A percentile compares a stretch with the other conserved stretches of the same genome.
Evolutionary conservation across 92 coral and sea anemone species (phyloP).

Genomic region (Phymanthus crucifer): DNA sequence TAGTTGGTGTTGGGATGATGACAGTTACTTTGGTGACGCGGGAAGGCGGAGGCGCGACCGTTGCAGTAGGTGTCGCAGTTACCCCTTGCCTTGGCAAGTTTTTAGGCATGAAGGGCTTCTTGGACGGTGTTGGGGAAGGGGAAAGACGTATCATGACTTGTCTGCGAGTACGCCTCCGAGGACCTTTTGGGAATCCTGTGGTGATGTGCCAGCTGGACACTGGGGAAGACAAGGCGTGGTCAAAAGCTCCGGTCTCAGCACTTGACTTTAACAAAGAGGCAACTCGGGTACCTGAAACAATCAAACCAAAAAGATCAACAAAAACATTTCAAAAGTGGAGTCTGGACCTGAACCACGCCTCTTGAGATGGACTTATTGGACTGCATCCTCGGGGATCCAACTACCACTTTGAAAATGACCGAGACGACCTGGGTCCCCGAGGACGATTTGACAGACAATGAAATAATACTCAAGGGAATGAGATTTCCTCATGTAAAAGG

Average conservation of each 20-base stretch:
- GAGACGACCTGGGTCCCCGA: too few species aligned
- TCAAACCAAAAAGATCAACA: not conserved
- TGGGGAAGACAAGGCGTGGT: conserved; percentile 65
- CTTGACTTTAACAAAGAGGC: conserved; percentile 87
- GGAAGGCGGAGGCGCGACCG: conserved; percentile 56
- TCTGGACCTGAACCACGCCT: too few species aligned
- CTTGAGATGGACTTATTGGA: too few species aligned
- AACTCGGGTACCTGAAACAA: conserved; percentile 61
- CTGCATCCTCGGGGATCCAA: too few species aligned
- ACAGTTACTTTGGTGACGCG: conserved; percentile 36
- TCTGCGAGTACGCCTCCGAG: conserved; percentile 82
- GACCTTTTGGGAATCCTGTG: conserved; percentile 76
- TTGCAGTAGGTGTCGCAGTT: conserved; percentile 65
- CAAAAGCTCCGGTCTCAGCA: conserved; percentile 81
- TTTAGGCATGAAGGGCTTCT: conserved; percentile 21
- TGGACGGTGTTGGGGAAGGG: conserved; percentile 64
- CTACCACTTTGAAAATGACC: too few species aligned
- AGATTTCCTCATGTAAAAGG: too few species aligned
- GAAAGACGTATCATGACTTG: conserved; percentile 53
- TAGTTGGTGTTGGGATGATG: conserved; percentile 47
- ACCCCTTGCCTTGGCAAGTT: conserved; percentile 22
- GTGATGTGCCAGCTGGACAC: conserved; percentile 94
- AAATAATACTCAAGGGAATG: too few species aligned
- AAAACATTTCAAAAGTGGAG: too few species aligned
- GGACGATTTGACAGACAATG: too few species aligned